Evolutionary conservation across 2,888 invertebrate species (phyloP), one percentile per base, ranked within the genome.

Genomic region (Hypsopygia costalis): DNA sequence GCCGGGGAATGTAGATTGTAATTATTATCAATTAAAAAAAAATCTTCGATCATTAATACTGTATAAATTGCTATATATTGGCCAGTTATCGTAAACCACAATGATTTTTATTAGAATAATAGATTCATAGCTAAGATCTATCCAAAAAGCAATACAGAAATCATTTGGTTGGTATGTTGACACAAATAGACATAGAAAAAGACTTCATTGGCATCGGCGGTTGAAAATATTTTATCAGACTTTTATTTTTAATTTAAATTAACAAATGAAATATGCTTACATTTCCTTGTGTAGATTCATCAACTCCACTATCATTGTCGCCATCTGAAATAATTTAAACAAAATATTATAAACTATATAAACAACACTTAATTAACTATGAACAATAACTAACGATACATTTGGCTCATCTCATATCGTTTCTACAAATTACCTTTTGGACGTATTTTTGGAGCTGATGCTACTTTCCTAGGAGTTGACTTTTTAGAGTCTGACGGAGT

Each of bases 231-330:
- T n/a, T n/a, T n/a, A n/a, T n/a, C n/a, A n/a, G n/a, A n/a, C n/a
- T n/a, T n/a, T n/a, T n/a, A n/a, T n/a, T n/a, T n/a, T n/a, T n/a
- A n/a, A n/a, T n/a, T n/a, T n/a, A n/a, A n/a, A n/a, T n/a, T n/a
- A n/a, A n/a, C n/a, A n/a, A n/a, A n/a, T n/a, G 28, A 9, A 36
- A 27, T 6, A 2, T 54, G 89, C 94, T 91, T 86, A 95, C 94
- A 87, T 94, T 93, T 80, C 94, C 93, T 80, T 94, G 94, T 40
- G 94, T 94, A 43, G 94, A 93, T 75, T 95, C 95, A 73, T 95
- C 94, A 21, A 94, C 94, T 32, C 94, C 95, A 68, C 94, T 95
- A 62, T 95, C 95, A 61, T 95, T 95, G 72, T 94, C 95, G 27
- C 94, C 94, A 87, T 95, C 95, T 95, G 91, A 52, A 87, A 90